Conservation (phyloP, 2,797 vertebrate species). For the Monodelphis domestica region DNA sequence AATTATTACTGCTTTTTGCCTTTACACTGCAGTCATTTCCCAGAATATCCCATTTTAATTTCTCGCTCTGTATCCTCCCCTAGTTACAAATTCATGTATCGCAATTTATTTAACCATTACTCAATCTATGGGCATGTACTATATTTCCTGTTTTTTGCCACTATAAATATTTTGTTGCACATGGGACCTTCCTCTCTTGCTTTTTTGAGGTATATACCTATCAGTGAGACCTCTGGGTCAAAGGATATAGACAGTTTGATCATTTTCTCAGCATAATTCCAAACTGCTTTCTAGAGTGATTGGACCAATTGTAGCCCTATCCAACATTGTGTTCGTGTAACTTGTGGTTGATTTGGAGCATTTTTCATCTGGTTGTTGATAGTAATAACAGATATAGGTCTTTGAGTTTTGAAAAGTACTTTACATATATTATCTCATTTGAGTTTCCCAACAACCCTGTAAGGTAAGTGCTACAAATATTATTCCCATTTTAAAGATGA, state of each 20-base stretch:
- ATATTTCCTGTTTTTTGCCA: not conserved
- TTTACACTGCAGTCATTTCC: not conserved
- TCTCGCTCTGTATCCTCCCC: not conserved
- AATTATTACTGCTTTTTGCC: not conserved
- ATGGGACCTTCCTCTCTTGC: not conserved
- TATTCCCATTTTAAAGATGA: not conserved
- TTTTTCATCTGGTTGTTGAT: not conserved
- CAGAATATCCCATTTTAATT: not conserved
- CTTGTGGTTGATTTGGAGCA: not conserved
- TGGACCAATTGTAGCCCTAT: not conserved
- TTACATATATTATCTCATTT: not conserved
- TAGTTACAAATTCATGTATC: not conserved
- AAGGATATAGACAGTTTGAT: not conserved
- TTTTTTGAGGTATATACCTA: not conserved
- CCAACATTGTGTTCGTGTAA: not conserved
- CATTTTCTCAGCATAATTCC: not conserved
- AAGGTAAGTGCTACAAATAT: not conserved
- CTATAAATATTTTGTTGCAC: not conserved
- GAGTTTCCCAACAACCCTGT: not conserved
- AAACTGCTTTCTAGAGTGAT: not conserved
- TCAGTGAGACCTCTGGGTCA: not conserved
- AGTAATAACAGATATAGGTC: not conserved
- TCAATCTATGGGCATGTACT: not conserved
- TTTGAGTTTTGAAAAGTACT: not conserved
- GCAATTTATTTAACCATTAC: not conserved